phyloP scores from a whole-genome alignment of 2,888 invertebrate genomes.

The Cyclophora punctaria region DNA sequence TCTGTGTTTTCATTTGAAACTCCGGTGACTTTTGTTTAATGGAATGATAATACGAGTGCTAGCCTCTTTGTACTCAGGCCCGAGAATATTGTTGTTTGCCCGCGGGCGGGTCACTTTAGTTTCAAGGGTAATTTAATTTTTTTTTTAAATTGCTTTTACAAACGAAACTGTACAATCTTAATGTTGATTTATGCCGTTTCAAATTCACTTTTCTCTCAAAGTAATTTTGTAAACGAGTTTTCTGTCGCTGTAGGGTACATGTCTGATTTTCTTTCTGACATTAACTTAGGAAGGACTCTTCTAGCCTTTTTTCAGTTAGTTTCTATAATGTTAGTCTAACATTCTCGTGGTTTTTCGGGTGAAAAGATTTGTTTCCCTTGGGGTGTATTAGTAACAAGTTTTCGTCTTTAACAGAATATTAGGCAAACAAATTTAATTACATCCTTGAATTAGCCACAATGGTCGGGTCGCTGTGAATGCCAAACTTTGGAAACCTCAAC shows the following conservation, averaged over 20 bases:
- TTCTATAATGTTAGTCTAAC: slow-evolving; percentile 12
- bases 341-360: slow-evolving; percentile 14
- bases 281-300: neutral
- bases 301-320: slow-evolving; percentile 2
- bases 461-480: slow-evolving; percentile 54
- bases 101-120: slow-evolving; percentile 67
- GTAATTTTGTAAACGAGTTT: slow-evolving; percentile 31
- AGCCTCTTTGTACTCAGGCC: slow-evolving; percentile 66
- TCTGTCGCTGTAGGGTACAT: slow-evolving; percentile 16
- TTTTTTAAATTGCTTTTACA: slow-evolving; percentile 51
- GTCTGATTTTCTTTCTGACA: neutral
- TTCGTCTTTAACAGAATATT: slow-evolving; percentile 52
- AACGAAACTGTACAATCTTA: slow-evolving; percentile 53
- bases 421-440: slow-evolving; percentile 71
- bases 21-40: slow-evolving; percentile 74
- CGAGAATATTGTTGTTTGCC: slow-evolving; percentile 67
- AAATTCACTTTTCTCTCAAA: slow-evolving; percentile 41
- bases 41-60: slow-evolving; percentile 74
- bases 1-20: slow-evolving; percentile 73
- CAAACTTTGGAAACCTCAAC: slow-evolving; percentile 59
- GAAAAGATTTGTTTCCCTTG: slow-evolving; percentile 21
- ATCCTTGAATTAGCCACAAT: slow-evolving; percentile 68
- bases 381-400: slow-evolving; percentile 41
- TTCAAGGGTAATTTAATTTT: slow-evolving; percentile 66
- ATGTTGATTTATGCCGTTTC: slow-evolving; percentile 50